Evolutionary conservation across 2,797 vertebrate species (phyloP), one percentile per base, ranked within the genome.

Genomic region (Dallia pectoralis): DNA sequence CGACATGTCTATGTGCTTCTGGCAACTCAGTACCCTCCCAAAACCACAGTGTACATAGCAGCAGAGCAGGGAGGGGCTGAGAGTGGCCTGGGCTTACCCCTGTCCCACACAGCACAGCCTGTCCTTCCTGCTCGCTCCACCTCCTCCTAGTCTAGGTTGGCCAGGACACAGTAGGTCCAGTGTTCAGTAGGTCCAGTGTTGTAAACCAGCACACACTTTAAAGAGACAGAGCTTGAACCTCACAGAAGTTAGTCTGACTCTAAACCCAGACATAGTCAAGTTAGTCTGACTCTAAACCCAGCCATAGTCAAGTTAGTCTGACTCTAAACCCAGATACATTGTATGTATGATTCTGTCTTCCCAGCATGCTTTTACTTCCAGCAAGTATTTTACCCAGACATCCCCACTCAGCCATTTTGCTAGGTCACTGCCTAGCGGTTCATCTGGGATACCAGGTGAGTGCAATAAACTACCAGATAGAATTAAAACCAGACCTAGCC

Each of bases 141-240:
- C 29, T 1, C 36, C 40, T 44, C 25, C 30, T 22, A 67, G n/a
- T 4, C n/a, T 19, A 25, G 73, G 65, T 40, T 81, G 71, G 40
- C 0, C 61, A 72, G 70, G 75, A 77, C 44, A 76, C 79, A 80
- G 78, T 69, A n/a, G 73, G 73, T 74, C 49, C 83, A 82, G 74
- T 74, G 76, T 84, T 85, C 79, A 80, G 76, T 69, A n/a, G 73
- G 73, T 74, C 49, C 83, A 82, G 74, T 74, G 76, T 84, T 85
- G 80, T 75, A 84, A 70, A 75, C 77, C 77, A 79, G 65, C 78
- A 0, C 53, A 65, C 70, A 63, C 65, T 67, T 19, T 56, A 44
- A 12, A 44, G 40, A 12, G 53, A 56, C 3, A 56, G n/a, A 22
- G 22, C 7, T 73, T 69, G 70, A 36, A 81, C 36, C 32, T 72